Evolutionary conservation across 2,113 vertebrate species (phyloP), one percentile per base, ranked within the genome.

Genomic region (Balaeniceps rex): DNA sequence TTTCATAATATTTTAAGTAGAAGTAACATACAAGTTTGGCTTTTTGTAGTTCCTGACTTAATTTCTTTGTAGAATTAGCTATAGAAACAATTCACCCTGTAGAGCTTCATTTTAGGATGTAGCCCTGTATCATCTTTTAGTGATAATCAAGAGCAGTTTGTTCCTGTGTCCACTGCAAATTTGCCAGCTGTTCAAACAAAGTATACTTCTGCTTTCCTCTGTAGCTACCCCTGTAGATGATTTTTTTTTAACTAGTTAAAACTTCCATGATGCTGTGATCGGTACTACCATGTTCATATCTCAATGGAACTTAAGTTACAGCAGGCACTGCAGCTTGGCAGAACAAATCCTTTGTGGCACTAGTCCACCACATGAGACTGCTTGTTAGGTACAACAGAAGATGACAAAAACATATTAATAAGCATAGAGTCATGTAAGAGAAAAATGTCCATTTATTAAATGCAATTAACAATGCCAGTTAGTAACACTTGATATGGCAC

Each of bases 361-460:
- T 12, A 5, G 4, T 38, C 47, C 63, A 15, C n/a, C 33, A 7
- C 6, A 2, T 9, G 15, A 52, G 26, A 29, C 65, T 54, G 16
- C 42, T 36, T 15, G 8, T 58, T 49, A 33, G 4, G 31, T 55
- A 28, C 47, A 54, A 29, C 23, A 36, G 40, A n/a, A 40, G 18
- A 66, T 10, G 5, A 44, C 24, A 9, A n/a, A 80, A 46, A 11
- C 19, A 6, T 21, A 2, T 33, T 51, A 76, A n/a, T 28, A 31
- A 81, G 8, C 13, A 58, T 12, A 12, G 15, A 77, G 34, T 60
- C 57, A 61, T 1, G 1, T 86, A 75, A 77, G 40, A 84, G 46
- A 79, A 61, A 65, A 85, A 86, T 70, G 14, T 86, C 12, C 12
- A 4, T 97, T 97, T 95, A 96, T 94, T 92, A 89, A 91, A 54